These are phyloP conservation scores for Nesospiza acunhae DNA, from an alignment of 2,113 vertebrate genomes.

Conservation along the genomic window DNA sequence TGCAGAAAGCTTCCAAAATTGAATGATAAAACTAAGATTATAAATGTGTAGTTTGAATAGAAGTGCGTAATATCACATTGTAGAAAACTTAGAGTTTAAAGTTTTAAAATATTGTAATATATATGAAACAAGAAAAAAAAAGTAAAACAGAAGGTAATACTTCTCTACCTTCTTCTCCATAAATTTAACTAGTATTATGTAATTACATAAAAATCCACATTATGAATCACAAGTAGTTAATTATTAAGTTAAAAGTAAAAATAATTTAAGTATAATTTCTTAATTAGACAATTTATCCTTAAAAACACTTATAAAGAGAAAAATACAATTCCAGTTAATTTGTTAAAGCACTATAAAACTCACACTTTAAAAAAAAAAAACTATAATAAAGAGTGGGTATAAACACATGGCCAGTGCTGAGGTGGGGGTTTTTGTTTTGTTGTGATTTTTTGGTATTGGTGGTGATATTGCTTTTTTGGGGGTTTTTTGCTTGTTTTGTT, in stretches of 20 bases:
- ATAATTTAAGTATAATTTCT: neutral
- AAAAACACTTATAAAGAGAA: neutral
- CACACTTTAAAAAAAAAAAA: neutral
- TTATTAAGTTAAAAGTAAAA: neutral
- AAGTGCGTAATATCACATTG: neutral
- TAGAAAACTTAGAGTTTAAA: neutral
- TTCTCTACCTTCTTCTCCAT: neutral
- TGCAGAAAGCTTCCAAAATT: neutral
- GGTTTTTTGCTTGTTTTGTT: too few species aligned
- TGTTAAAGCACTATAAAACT: neutral
- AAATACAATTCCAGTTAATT: neutral
- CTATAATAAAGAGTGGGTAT: neutral
- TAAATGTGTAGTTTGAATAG: neutral
- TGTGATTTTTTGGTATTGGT: neutral
- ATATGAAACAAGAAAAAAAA: neutral
- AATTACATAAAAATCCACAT: neutral
- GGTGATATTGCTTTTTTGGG: neutral
- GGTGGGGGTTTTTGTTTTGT: neutral
- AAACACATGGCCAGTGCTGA: accelerated
- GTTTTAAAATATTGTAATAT: neutral
- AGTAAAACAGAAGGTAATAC: neutral
- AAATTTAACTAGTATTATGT: neutral
- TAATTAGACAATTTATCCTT: neutral
- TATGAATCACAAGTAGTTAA: neutral
- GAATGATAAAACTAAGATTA: neutral